A percentile compares a stretch with the other conserved stretches of the same genome.
Evolutionary conservation across 2,888 invertebrate genomes (phyloP).

Genomic region (Drosophila paucipuncta): DNA sequence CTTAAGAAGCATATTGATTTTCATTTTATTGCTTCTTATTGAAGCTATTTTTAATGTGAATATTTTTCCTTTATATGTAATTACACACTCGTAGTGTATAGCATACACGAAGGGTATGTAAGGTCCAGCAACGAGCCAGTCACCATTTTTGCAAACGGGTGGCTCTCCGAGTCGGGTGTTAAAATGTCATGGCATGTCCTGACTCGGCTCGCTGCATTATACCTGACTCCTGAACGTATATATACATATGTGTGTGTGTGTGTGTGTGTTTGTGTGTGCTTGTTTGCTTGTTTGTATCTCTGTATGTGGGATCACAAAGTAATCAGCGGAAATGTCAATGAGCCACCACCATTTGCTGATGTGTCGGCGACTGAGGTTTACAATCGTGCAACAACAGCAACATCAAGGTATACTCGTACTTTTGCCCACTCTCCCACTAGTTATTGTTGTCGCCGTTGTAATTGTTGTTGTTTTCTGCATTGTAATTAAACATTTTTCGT

Average conservation of each 20-base stretch:
- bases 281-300: slow-evolving; percentile 23
- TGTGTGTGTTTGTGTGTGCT: slow-evolving; percentile 22
- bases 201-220: slow-evolving; percentile 68
- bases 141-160: slow-evolving; percentile 21
- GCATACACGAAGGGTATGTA: background rate
- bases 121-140: background rate
- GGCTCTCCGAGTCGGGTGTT: slow-evolving; percentile 36
- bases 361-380: slow-evolving; percentile 77
- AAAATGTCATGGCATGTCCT: slow-evolving; percentile 74
- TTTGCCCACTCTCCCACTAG: slow-evolving; percentile 8
- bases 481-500: slow-evolving; percentile 77
- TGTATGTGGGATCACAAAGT: slow-evolving; percentile 71
- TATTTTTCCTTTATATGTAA: background rate
- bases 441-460: slow-evolving; percentile 43
- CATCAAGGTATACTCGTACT: slow-evolving; percentile 46
- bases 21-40: background rate
- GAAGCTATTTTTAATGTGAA: background rate
- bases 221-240: slow-evolving; percentile 11
- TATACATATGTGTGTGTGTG: slow-evolving; percentile 15
- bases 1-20: background rate
- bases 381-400: slow-evolving; percentile 51
- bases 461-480: slow-evolving; percentile 55
- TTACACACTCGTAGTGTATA: background rate
- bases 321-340: slow-evolving; percentile 82
- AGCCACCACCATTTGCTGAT: slow-evolving; percentile 80